Conservation (phyloP, 2,888 invertebrate species). For the Ichneumon xanthorius region DNA sequence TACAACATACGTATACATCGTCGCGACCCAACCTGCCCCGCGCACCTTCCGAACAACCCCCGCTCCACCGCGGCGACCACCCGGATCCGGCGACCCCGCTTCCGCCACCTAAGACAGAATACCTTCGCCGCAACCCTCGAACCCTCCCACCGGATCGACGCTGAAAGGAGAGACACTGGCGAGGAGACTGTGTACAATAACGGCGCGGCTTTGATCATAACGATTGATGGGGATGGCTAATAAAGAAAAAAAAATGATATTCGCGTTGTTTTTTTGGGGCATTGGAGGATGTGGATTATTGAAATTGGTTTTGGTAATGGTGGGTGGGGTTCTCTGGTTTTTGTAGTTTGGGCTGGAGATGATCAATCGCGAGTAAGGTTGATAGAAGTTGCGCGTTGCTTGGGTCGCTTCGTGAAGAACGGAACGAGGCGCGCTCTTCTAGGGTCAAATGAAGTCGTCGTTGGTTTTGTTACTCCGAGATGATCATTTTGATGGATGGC, state of each 20-base stretch:
- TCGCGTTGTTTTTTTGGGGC: not conserved
- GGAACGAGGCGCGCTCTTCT: too few species aligned
- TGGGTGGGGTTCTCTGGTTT: not conserved
- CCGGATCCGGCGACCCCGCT: slow-evolving; percentile 41
- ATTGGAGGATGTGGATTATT: slow-evolving; percentile 10
- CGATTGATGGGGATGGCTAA: slow-evolving; percentile 62
- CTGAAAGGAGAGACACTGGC: slow-evolving; percentile 37
- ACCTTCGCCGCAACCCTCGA: slow-evolving; percentile 57
- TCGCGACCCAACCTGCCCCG: slow-evolving; percentile 47
- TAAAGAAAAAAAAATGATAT: slow-evolving; percentile 43
- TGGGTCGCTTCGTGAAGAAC: too few species aligned
- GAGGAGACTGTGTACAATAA: slow-evolving; percentile 55
- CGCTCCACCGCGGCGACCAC: slow-evolving; percentile 44
- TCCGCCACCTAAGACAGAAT: slow-evolving; percentile 62
- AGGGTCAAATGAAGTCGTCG: too few species aligned
- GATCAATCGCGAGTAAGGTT: not conserved
- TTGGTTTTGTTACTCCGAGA: too few species aligned
- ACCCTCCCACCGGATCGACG: slow-evolving; percentile 24
- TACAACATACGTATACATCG: slow-evolving; percentile 70
- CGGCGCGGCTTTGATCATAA: slow-evolving; percentile 63
- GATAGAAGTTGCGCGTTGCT: too few species aligned
- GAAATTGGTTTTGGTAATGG: not conserved
- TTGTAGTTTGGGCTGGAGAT: not conserved
- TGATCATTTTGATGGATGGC: too few species aligned
- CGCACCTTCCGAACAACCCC: slow-evolving; percentile 55